Evolutionary conservation across 2,797 vertebrate genomes (phyloP).

Genomic region (Darevskia nairensis): DNA sequence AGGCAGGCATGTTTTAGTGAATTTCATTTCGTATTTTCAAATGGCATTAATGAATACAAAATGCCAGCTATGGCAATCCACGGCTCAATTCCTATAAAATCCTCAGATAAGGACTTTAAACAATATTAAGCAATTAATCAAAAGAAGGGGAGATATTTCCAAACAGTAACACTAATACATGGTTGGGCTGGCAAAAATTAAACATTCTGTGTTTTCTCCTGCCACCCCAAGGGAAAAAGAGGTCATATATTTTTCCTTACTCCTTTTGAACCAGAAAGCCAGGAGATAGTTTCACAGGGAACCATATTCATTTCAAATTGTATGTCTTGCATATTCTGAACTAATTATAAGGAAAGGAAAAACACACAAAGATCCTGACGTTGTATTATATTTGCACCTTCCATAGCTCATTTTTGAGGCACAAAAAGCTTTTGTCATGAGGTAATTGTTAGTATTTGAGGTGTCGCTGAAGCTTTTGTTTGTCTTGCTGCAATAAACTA

Average conservation of each 20-base stretch:
- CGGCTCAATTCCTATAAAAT: constrained; percentile 26
- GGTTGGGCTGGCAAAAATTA: neutral
- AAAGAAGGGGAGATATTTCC: neutral
- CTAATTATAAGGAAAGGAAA: constrained; percentile 11
- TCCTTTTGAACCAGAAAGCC: neutral
- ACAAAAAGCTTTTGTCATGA: too few species aligned
- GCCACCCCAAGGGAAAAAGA: neutral
- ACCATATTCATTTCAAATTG: neutral
- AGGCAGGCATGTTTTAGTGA: constrained; percentile 29
- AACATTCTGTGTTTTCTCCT: neutral
- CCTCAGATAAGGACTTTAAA: constrained; percentile 33
- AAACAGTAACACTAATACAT: neutral
- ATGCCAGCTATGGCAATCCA: constrained; percentile 12
- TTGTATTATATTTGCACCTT: neutral
- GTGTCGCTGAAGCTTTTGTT: too few species aligned
- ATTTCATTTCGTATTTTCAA: constrained; percentile 41
- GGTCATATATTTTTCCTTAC: neutral
- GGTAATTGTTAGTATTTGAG: too few species aligned
- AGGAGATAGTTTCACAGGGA: neutral
- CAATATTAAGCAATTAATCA: constrained; percentile 10
- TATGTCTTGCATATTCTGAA: constrained; percentile 19
- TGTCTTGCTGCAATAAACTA: too few species aligned
- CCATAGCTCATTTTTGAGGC: too few species aligned
- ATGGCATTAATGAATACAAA: constrained; percentile 18
- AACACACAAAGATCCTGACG: constrained; percentile 18